Conservation (phyloP, 2,797 vertebrate species). For the Nyctalus aviator region DNA sequence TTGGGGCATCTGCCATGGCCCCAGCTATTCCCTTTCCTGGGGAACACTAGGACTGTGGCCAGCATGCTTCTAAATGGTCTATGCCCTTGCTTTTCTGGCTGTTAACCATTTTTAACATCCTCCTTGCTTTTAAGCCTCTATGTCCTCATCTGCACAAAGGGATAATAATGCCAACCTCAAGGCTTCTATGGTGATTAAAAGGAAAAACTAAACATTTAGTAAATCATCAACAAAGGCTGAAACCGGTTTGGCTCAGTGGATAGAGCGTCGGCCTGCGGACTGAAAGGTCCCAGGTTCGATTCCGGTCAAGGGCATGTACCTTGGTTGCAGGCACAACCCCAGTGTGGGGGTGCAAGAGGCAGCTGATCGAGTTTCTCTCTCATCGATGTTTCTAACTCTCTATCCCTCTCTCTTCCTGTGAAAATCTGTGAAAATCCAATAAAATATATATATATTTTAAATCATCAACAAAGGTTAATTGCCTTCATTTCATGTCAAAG, state of each 20-base stretch:
- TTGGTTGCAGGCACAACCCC: no score
- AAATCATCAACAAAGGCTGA: neutral
- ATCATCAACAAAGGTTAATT: neutral
- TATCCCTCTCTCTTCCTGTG: no score
- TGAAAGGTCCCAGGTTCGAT: no score
- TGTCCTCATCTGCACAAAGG: neutral
- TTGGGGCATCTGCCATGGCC: accelerated
- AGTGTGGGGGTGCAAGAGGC: no score
- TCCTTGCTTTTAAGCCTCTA: neutral
- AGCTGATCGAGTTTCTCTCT: no score
- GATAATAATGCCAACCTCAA: neutral
- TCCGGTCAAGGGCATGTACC: no score
- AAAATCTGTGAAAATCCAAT: no score
- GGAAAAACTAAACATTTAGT: neutral
- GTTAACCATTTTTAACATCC: neutral
- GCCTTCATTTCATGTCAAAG: neutral
- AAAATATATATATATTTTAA: neutral
- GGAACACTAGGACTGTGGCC: neutral
- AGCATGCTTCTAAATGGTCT: neutral
- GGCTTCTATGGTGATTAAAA: neutral
- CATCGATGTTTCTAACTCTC: no score
- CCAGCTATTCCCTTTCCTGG: neutral
- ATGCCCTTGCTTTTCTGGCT: neutral
- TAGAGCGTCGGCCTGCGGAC: no score
- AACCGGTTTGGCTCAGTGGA: no score